A percentile compares a stretch with the other conserved stretches of the same genome.
Conservation (phyloP, 2,113 vertebrate species). For the Notarius quadriscutis region DNA sequence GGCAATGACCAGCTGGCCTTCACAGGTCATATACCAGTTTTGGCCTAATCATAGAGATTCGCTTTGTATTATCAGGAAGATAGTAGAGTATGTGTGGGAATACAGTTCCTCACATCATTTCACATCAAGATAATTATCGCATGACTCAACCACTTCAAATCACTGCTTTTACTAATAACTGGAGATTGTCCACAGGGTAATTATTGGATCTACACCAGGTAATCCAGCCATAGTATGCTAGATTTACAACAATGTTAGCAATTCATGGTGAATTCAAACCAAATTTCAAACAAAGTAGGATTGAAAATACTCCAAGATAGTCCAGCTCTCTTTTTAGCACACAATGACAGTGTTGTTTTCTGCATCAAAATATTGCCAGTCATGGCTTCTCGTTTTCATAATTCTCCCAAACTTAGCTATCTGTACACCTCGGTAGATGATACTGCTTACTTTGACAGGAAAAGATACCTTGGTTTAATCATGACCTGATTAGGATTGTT, state of each 20-base stretch:
- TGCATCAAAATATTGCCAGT: not conserved
- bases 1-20: not conserved
- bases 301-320: not conserved
- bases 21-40: not conserved
- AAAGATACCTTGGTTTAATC: not conserved
- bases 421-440: not conserved
- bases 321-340: not conserved
- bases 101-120: not conserved
- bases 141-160: slow-evolving; percentile 2
- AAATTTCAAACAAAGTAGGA: not conserved
- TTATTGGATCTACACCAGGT: not conserved
- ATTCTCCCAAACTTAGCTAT: not conserved
- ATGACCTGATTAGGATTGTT: not conserved
- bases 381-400: not conserved
- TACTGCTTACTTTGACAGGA: not conserved
- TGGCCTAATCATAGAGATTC: not conserved
- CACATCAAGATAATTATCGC: not conserved
- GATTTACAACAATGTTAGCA: not conserved
- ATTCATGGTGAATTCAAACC: not conserved
- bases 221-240: not conserved
- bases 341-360: not conserved
- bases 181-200: not conserved
- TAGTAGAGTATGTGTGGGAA: not conserved
- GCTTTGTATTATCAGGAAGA: not conserved
- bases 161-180: not conserved